phyloP scores from a whole-genome alignment of 2,797 vertebrate species.

The Leuciscus waleckii region DNA sequence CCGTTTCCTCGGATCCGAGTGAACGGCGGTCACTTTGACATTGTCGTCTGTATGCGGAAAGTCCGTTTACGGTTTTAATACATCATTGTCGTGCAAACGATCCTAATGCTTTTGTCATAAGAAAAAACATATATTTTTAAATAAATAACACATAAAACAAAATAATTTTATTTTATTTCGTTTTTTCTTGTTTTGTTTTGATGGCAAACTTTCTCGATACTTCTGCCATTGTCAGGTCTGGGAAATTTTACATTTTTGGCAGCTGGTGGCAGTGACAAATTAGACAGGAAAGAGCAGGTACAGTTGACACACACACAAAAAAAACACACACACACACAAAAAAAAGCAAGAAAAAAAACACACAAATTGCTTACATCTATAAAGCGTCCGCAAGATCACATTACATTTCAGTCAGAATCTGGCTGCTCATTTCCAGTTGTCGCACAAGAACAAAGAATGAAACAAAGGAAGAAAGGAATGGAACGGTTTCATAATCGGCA shows the following conservation, averaged over 20 bases:
- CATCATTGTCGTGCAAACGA: background rate
- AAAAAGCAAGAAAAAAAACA: background rate
- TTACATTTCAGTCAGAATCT: slow-evolving; percentile 25
- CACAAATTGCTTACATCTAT: background rate
- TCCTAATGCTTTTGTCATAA: background rate
- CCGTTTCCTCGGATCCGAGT: too few relatives aligned
- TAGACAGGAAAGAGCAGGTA: background rate
- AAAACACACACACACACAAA: background rate
- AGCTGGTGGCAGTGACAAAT: background rate
- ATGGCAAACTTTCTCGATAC: background rate
- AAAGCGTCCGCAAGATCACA: background rate
- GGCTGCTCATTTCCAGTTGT: slow-evolving; percentile 8
- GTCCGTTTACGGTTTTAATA: background rate
- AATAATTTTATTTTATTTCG: background rate
- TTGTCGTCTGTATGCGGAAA: background rate
- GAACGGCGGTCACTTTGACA: background rate
- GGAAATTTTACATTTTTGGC: background rate
- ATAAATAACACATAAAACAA: background rate
- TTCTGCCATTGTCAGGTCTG: background rate
- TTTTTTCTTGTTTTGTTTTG: background rate
- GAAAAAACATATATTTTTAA: background rate
- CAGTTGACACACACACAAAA: background rate
- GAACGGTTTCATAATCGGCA: background rate
- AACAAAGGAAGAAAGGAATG: slow-evolving; percentile 5
- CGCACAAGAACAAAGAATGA: background rate